Base-by-base conservation (phyloP, 2,113 vertebrate genomes). In the Oryzias curvinotus region DNA sequence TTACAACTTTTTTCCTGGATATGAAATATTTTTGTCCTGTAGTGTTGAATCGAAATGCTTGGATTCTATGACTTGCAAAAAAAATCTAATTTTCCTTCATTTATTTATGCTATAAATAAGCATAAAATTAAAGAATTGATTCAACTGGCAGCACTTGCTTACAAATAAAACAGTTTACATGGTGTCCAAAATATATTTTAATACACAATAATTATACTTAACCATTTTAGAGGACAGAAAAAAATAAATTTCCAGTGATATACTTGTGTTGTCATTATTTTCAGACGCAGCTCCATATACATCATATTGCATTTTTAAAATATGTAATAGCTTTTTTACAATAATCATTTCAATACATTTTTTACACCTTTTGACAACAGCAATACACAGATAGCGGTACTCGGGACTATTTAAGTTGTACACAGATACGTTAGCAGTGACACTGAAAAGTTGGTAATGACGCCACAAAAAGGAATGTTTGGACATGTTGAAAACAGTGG, bases 151-250 rank as follows among this genome's bases (percentile, higher is more conserved):
- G n/a, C 47, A 48, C 16, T 18, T 12, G 7, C 10, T 48, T 4
- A 18, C 16, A 17, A 46, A 46, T 19, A 48, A 48, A 48, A 48
- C 5, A 41, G 63, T 57, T 26, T 65, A 82, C 82, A 53, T 23
- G 8, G 47, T 50, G 63, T 86, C 77, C 89, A 90, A 90, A 90
- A 90, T 88, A 90, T 81, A 90, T 87, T 88, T 90, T 90, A 90
- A 87, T 90, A 71, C 71, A 77, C 89, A 86, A 78, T 85, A 87
- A 87, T 63, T 80, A 67, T 71, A 88, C 75, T 60, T 59, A 62
- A 88, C 85, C 66, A 77, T 85, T 86, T 80, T 55, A 86, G 78
- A 78, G 79, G 77, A 89, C 81, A 74, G 64, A 69, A 81, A 84
- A 90, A 89, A 87, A 80, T 68, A 75, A 74, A 78, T 84, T 84